A percentile compares a stretch with the other conserved stretches of the same genome.
Evolutionary conservation across 2,113 vertebrate genomes (phyloP).

Genomic region (Tupaia chinensis): DNA sequence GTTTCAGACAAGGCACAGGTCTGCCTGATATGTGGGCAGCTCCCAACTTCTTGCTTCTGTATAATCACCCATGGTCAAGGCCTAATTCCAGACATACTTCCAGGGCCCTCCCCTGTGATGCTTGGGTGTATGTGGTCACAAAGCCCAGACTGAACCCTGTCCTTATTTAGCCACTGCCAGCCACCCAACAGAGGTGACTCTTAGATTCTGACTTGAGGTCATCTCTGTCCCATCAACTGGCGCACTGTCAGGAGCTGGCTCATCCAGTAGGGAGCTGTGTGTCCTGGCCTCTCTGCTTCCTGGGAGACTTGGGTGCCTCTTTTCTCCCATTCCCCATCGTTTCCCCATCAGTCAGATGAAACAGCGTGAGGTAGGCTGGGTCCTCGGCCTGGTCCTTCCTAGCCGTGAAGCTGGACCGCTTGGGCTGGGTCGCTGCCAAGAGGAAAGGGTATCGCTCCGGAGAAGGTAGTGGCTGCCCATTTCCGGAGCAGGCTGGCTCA

Average conservation of each 20-base stretch:
- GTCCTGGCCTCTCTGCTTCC: not conserved
- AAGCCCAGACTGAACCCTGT: conserved; percentile 45
- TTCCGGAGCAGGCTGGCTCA: conserved; percentile 76
- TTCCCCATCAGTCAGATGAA: conserved; percentile 67
- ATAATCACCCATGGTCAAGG: conserved; percentile 47
- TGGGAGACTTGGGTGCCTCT: not conserved
- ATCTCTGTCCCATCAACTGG: not conserved
- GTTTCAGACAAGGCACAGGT: conserved; percentile 53
- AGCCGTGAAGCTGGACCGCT: not conserved
- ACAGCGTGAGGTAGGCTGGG: conserved; percentile 69
- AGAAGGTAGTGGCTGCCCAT: conserved; percentile 65
- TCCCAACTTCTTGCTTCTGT: conserved; percentile 68
- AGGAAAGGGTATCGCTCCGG: conserved; percentile 56
- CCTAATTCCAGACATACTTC: conserved; percentile 74
- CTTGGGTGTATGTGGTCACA: conserved; percentile 56
- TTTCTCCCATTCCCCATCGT: not conserved
- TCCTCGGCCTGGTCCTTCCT: conserved; percentile 52
- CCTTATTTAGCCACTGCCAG: conserved; percentile 63
- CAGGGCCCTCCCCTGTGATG: conserved; percentile 54
- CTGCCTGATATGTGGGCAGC: conserved; percentile 56
- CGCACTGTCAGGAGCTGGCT: not conserved
- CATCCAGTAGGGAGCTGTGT: not conserved
- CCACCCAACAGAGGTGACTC: not conserved
- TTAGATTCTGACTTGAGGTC: not conserved
- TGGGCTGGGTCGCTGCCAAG: conserved; percentile 43